Conservation (phyloP, 2,888 invertebrate species). For the Caenorhabditis parvicauda region DNA sequence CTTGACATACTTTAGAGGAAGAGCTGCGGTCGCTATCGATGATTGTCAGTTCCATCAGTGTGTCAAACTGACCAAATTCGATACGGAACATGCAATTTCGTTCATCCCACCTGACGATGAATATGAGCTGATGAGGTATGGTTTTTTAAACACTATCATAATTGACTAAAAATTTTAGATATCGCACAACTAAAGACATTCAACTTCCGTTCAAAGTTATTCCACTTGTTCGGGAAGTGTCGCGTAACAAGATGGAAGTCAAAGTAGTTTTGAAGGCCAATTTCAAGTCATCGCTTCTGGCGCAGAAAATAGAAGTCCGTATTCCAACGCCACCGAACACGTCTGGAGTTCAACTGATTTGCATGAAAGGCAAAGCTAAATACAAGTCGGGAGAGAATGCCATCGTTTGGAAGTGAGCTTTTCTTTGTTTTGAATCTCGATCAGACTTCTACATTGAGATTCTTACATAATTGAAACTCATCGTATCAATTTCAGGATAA, state of each 20-base stretch:
- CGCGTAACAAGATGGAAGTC: constrained; percentile 98
- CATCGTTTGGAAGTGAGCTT: constrained; percentile 84
- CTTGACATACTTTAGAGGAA: constrained; percentile 66
- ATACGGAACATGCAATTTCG: constrained; percentile 98
- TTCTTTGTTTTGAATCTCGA: neutral
- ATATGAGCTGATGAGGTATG: constrained; percentile 99
- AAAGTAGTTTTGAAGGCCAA: constrained; percentile 93
- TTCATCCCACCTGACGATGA: constrained; percentile 99
- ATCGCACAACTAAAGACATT: constrained; percentile 98
- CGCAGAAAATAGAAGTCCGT: constrained; percentile 96
- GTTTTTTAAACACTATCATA: constrained; percentile 2
- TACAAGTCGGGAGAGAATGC: constrained; percentile 99
- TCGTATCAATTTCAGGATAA: constrained; percentile 66
- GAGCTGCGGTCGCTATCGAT: constrained; percentile 98
- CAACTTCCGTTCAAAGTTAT: constrained; percentile 98
- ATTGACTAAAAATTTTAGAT: constrained; percentile 69
- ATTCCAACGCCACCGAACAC: constrained; percentile 98
- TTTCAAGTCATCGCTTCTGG: constrained; percentile 93
- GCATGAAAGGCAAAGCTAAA: constrained; percentile 95
- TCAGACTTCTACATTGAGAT: neutral
- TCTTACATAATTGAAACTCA: constrained; percentile 10
- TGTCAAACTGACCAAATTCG: constrained; percentile 98
- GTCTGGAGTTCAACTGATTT: constrained; percentile 96
- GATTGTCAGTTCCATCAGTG: constrained; percentile 99
- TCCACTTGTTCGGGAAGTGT: constrained; percentile 93